A percentile compares a stretch with the other conserved stretches of the same genome.
Evolutionary conservation across 2,113 vertebrate species (phyloP).

Genomic region (Peromyscus leucopus): DNA sequence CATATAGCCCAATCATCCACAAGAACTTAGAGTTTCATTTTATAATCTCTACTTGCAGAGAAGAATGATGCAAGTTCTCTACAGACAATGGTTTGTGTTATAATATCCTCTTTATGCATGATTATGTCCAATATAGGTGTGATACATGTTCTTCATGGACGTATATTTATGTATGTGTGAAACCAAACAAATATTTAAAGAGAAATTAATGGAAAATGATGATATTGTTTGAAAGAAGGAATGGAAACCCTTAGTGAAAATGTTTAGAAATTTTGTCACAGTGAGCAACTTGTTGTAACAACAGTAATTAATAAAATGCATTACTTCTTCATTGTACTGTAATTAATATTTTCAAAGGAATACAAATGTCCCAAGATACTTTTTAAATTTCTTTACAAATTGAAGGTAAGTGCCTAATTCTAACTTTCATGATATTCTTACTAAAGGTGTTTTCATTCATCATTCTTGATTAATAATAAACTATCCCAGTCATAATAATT

Average conservation of each 20-base stretch:
- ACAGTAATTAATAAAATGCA: neutral
- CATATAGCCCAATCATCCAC: neutral
- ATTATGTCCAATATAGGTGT: no score
- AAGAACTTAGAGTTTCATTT: neutral
- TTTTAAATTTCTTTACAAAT: neutral
- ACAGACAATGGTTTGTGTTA: neutral
- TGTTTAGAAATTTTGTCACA: neutral
- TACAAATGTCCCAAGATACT: neutral
- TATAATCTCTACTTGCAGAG: neutral
- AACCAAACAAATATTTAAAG: neutral
- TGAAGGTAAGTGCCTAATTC: neutral
- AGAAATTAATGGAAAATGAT: constrained; percentile 11
- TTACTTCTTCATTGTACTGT: neutral
- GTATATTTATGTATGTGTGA: neutral
- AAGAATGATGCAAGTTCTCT: neutral
- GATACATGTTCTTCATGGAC: neutral
- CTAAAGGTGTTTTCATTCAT: neutral
- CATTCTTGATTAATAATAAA: neutral
- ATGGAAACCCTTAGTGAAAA: neutral
- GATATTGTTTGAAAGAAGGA: neutral
- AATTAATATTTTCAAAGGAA: constrained; percentile 37
- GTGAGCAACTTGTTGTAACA: neutral
- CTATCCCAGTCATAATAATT: neutral
- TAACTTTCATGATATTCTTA: neutral
- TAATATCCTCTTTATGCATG: neutral